Base-by-base conservation (phyloP, 2,797 vertebrate species). In the Karalla daura region DNA sequence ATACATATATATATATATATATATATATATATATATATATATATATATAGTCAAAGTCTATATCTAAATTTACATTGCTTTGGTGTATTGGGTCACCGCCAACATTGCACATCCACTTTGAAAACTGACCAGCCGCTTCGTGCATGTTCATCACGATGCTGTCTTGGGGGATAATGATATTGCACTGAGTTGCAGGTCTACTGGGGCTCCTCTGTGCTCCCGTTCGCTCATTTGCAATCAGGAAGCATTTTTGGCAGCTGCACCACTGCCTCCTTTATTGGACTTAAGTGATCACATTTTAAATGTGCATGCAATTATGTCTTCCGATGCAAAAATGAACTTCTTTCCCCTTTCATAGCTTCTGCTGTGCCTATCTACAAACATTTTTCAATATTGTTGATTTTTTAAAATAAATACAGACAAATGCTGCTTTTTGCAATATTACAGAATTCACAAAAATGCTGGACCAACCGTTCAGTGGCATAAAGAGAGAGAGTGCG, bases 161-260 rank as follows among this genome's bases (percentile, higher is more conserved):
- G 33, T 60, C 30, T 18, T 32, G 15, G 28, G 54, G 15, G 18
- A 63, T 67, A 44, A 56, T 51, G 24, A 30, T 49, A 43, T 41
- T 49, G 18, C 53, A 44, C 14, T 17, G 23, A 35, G 5, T 39
- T 40, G 23, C 41, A 20, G n/a, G 44, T 56, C 30, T 23, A 35
- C 30, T 23, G 25, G 24, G 12, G 11, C 43, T 51, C 36, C 20
- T 63, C 25, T 44, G 49, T 37, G 45, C 11, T 36, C 4, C 3
- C 3, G 58, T 35, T 53, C 30, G 32, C 50, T 71, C 69, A 74
- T 80, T 66, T 67, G 44, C 61, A 76, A 63, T 63, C 35, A 33
- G 67, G n/a, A 74, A 60, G 50, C 56, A 53, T 51, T 55, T 28
- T 43, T 65, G 51, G 51, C 43, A 28, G 43, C 59, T 55, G 47